Conservation (phyloP, 2,113 vertebrate species). For the Tylochromis polylepis region DNA sequence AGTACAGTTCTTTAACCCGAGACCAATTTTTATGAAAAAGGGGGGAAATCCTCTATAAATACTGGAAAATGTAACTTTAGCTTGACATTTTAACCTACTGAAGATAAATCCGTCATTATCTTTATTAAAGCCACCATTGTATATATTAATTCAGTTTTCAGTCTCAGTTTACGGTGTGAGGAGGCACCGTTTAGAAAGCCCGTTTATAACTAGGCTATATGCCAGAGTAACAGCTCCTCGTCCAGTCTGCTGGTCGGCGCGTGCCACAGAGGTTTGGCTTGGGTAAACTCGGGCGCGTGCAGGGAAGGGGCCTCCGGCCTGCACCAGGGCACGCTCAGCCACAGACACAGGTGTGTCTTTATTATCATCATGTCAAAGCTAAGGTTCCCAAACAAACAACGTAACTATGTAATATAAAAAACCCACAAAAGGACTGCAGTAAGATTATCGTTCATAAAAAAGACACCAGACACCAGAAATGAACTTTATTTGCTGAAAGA, state of each 20-base stretch:
- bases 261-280: slow-evolving; percentile 37
- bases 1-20: not conserved
- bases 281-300: slow-evolving; percentile 31
- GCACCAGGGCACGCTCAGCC: not conserved
- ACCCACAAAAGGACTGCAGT: not conserved
- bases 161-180: not conserved
- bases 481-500: slow-evolving; percentile 56
- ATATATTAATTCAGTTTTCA: not conserved
- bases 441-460: not conserved
- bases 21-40: not conserved
- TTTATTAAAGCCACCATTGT: not conserved
- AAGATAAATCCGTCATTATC: not conserved
- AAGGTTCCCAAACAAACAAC: not conserved
- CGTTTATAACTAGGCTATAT: not conserved
- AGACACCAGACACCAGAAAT: slow-evolving; percentile 31
- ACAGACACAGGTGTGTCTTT: not conserved
- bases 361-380: not conserved
- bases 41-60: accelerated
- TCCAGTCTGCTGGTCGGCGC: slow-evolving; percentile 20
- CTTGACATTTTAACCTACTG: not conserved
- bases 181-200: not conserved
- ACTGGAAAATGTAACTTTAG: not conserved
- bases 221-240: not conserved
- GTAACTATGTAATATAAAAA: not conserved
- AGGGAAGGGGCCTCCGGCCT: not conserved